Evolutionary conservation across 2,797 vertebrate genomes (phyloP), one percentile per base, ranked within the genome.

Genomic region (Alosa sapidissima): DNA sequence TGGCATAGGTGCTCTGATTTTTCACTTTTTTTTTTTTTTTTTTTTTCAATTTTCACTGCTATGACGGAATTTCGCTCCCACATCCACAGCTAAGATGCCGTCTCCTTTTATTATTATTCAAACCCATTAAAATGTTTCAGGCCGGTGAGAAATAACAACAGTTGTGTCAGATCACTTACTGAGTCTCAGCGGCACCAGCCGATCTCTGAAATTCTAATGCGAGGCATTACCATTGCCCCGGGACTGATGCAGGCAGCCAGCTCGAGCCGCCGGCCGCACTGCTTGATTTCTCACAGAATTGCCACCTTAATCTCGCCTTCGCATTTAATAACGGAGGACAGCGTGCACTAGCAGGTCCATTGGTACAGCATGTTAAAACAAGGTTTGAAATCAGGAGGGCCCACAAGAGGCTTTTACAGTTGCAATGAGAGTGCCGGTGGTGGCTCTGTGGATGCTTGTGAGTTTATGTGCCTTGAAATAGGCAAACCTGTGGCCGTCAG

Each of bases 261-360:
- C n/a, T 33, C 2, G 28, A 10, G 10, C n/a, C 62, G 13, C 11
- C 58, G 41, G 16, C 72, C 3, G 36, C 72, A 45, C 41, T 47
- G 72, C 72, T 78, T 45, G 36, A 78, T 78, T 78, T 78, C 41
- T 47, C 72, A 9, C 41, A 45, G 72, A 47, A 45, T 78, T 78
- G 72, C 41, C 72, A 78, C 72, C 41, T 78, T 78, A 78, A 78
- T 78, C 72, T 78, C 36, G 1, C 45, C 6, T 78, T 45, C 19
- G 19, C 72, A 78, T 78, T 24, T 62, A 45, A 78, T 45, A 78
- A 47, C 19, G 7, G 36, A 21, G 41, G 14, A 78, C 72, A 78
- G 36, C 14, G 41, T 14, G 19, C 19, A 2, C 16, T 47, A 21
- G 72, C 72, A 21, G 41, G 36, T 45, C 19, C 19, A 21, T 78